Base-by-base conservation (phyloP, 2,113 vertebrate species). In the Cynoglossus semilaevis region DNA sequence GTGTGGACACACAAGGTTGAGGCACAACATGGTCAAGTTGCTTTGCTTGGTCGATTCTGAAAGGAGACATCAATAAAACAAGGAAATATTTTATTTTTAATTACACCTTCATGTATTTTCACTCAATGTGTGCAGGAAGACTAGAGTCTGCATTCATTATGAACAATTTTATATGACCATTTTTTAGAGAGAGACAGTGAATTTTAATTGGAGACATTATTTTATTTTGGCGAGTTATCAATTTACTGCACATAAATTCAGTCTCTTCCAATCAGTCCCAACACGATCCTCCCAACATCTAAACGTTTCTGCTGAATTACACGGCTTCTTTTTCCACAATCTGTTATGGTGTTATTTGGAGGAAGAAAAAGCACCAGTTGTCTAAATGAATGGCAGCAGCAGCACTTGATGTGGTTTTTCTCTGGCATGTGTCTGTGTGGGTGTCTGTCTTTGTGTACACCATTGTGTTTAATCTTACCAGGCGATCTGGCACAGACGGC, bases 1-100 rank as follows among this genome's bases (percentile, higher is more conserved):
- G 87, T 90, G 82, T 0, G 85, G 81, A 77, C 97, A 99, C 14
- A 90, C 47, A 4, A 35, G 74, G 57, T 63, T 83, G 71, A 40
- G 83, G 77, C 18, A 47, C 0, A 11, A 59, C 72, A 2, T 56
- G 17, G 34, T 1, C 18, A 43, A 15, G 12, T 4, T 1, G 9
- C 36, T 45, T 8, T 7, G 1, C 11, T 54, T 63, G 7, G 0
- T 1, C 42, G 7, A 3, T 17, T 1, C 74, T 81, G 51, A 45
- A 12, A 62, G 15, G 16, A 49, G 14, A 51, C 8, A 7, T 12
- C 8, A 7, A 38, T 38, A 38, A 38, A 38, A 38, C 1, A 38
- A 38, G 12, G 12, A 10, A 12, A 10, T 1, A 2, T 38, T 38
- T 38, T 3, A 29, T 2, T 6, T 29, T 29, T 29, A 29, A 6